Conservation (phyloP, 2,797 vertebrate genomes). For the Peromyscus melanophrys region DNA sequence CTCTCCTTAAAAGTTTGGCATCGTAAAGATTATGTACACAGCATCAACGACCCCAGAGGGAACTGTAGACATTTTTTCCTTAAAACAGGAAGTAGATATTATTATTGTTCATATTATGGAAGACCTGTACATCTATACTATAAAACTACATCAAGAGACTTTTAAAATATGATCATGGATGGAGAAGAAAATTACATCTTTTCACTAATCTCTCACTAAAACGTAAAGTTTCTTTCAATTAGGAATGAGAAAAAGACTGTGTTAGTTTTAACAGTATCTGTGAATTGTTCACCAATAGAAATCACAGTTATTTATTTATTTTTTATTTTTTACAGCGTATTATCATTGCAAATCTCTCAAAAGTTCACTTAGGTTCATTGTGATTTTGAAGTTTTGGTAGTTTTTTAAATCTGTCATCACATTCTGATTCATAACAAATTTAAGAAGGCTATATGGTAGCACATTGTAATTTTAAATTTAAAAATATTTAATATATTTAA, state of each 20-base stretch:
- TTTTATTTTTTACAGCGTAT: background rate
- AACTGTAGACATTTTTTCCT: constrained; percentile 33
- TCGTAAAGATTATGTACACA: background rate
- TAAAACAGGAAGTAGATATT: background rate
- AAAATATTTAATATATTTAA: constrained; percentile 28
- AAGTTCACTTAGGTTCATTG: constrained; percentile 10
- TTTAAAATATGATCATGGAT: constrained; percentile 29
- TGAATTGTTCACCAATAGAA: constrained; percentile 25
- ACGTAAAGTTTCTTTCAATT: constrained; percentile 31
- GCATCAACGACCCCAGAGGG: background rate
- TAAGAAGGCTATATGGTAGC: background rate
- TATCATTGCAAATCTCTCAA: background rate
- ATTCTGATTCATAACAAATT: constrained; percentile 41
- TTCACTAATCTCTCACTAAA: constrained; percentile 18
- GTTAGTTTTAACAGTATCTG: constrained; percentile 13
- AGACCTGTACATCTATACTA: background rate
- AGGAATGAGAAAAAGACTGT: background rate
- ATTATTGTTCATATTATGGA: background rate
- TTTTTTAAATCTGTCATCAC: constrained; percentile 48
- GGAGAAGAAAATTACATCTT: background rate
- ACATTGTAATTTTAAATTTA: constrained; percentile 2
- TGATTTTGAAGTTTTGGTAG: constrained; percentile 25
- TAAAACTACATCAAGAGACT: background rate
- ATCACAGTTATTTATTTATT: background rate
- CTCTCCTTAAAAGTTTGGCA: background rate